Base-by-base conservation (phyloP, 1,140 invertebrate species). In the Megalonaias nervosa region DNA sequence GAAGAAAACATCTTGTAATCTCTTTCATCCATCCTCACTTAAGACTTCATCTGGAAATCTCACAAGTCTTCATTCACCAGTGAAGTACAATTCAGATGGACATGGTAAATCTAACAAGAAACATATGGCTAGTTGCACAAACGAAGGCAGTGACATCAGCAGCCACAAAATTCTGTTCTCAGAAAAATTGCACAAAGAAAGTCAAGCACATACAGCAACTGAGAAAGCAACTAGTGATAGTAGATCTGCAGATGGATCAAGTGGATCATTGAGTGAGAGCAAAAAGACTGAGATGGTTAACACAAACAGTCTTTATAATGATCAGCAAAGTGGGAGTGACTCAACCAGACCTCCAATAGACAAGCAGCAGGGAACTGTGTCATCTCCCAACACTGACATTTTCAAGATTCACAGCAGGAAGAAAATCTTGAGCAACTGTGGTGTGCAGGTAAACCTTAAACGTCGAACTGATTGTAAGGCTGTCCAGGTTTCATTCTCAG, bases 381-480 rank as follows among this genome's bases (percentile, higher is more conserved):
- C 69, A 5, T 17, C 31, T 5, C 26, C 61, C 6, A 57, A 38
- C 9, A 23, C 71, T 31, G 70, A 78, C 31, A 78, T 73, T 58
- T 55, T 58, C 21, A 72, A 60, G 56, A 78, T 71, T 68, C 75
- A 82, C 78, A 65, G 78, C 65, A 70, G 77, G 69, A 85, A 84
- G 67, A 87, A 85, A 55, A 61, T 82, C 15, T 82, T 85, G n/a
- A 79, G 85, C 68, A 88, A 86, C 67, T 84, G 86, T 84, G 88
- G 87, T 21, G 83, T 87, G 14, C 88, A 89, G 71, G 86, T 88
- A 31, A 85, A 84, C 74, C 68, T 87, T n/a, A 80, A 79, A 21
- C 77, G 85, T 38, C 78, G 81, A 60, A 87, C 84, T 14, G 83
- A 85, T 57, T 83, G 75, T 59, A 87, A 86, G 74, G 79, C 74